phyloP scores from a whole-genome alignment of 2,888 invertebrate genomes.

The Apodemia mormo region DNA sequence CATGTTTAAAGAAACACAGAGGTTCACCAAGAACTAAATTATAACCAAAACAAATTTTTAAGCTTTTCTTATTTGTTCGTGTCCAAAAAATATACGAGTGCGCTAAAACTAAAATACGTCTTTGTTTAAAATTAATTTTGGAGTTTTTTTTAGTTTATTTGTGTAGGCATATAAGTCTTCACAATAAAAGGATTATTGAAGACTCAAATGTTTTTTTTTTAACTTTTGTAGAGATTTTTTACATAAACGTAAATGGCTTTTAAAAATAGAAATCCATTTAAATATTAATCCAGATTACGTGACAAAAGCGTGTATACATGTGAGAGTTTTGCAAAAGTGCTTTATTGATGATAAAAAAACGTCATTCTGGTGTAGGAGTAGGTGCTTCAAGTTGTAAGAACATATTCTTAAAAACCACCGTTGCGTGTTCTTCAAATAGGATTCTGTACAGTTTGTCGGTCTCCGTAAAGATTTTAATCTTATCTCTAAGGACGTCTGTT shows the following conservation, averaged over 20 bases:
- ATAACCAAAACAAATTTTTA: too few relatives aligned
- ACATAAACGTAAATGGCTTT: conserved; percentile 9
- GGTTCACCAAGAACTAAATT: too few relatives aligned
- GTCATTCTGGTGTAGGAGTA: conserved; percentile 72
- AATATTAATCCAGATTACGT: conserved; percentile 53
- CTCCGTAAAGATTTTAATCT: conserved; percentile 55
- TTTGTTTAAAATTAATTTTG: too few relatives aligned
- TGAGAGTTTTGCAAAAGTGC: conserved; percentile 57
- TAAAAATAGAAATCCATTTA: conserved; percentile 32
- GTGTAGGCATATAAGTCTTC: neutral
- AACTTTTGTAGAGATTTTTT: neutral
- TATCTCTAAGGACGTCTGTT: conserved; percentile 60
- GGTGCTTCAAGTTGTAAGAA: conserved; percentile 52
- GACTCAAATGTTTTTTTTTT: neutral
- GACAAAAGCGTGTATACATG: conserved; percentile 58
- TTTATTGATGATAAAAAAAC: conserved; percentile 52
- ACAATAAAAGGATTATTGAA: neutral
- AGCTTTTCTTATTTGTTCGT: too few relatives aligned
- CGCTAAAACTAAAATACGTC: too few relatives aligned
- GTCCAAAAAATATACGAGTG: too few relatives aligned
- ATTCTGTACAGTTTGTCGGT: conserved; percentile 68
- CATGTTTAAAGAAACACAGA: too few relatives aligned
- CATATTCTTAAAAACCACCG: conserved; percentile 66
- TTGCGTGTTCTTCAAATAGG: conserved; percentile 75
- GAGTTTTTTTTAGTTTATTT: neutral